Conservation (phyloP, 2,797 vertebrate species). For the Microctenopoma steveboyesi region DNA sequence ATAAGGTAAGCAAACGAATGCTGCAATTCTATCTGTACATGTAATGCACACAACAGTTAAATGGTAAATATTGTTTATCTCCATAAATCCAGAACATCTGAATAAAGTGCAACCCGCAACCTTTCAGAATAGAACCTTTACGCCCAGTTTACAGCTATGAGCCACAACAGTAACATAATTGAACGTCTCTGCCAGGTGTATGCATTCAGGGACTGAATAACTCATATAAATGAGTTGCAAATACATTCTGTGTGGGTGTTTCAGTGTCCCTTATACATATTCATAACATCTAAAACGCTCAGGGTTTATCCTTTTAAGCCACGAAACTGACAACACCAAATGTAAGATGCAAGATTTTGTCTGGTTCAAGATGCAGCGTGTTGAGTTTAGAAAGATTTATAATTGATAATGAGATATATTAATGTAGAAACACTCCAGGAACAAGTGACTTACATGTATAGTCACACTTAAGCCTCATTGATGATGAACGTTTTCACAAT, state of each 20-base stretch:
- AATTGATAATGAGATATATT: too few relatives aligned
- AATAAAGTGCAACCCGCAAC: constrained; percentile 15
- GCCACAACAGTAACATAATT: constrained; percentile 14
- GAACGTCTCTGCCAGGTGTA: constrained; percentile 45
- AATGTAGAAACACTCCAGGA: too few relatives aligned
- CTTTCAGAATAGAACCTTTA: neutral
- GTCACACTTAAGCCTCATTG: too few relatives aligned
- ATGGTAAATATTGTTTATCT: constrained; percentile 5
- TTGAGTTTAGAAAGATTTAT: constrained; percentile 17
- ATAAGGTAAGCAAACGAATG: too few relatives aligned
- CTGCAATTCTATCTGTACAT: neutral
- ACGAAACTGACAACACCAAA: constrained; percentile 12
- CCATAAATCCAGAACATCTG: constrained; percentile 14
- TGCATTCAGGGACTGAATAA: constrained; percentile 40
- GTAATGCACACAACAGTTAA: constrained; percentile 4
- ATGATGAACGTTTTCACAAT: too few relatives aligned
- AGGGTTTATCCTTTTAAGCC: constrained; percentile 57
- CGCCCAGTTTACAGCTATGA: constrained; percentile 7
- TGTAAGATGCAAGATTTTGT: constrained; percentile 32
- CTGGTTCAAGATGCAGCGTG: constrained; percentile 29
- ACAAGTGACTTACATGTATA: too few relatives aligned
- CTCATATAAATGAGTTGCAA: constrained; percentile 53
- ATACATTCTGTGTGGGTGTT: constrained; percentile 63
- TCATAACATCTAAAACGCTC: constrained; percentile 48
- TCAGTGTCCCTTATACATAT: constrained; percentile 65